Percentiles rank a stretch among this genome's conserved stretches.
phyloP scores from a whole-genome alignment of 2,797 vertebrate genomes.

The Arctocebus calabarensis region DNA sequence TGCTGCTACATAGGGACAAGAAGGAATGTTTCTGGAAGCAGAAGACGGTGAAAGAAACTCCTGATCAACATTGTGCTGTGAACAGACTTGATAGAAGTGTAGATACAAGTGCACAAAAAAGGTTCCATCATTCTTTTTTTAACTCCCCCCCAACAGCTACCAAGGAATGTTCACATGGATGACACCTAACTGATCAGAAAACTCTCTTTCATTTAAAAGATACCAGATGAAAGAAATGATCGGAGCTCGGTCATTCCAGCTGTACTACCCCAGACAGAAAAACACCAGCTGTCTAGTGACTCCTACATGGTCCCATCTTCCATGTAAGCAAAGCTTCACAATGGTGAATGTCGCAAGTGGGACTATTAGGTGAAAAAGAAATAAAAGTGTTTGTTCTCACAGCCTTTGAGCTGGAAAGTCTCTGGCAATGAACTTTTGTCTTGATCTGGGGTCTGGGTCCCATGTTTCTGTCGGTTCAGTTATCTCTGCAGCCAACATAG shows the following conservation, averaged over 20 bases:
- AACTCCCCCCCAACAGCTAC: neutral
- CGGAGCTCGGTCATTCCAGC: neutral
- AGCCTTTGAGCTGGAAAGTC: neutral
- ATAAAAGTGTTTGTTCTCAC: neutral
- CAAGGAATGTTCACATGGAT: too few species aligned
- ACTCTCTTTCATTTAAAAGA: neutral
- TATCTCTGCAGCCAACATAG: neutral
- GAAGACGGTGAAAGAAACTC: neutral
- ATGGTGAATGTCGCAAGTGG: neutral
- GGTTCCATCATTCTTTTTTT: neutral
- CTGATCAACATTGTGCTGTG: neutral
- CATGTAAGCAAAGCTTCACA: neutral
- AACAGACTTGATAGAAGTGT: neutral
- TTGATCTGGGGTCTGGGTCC: neutral
- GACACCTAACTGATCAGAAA: conserved; percentile 13
- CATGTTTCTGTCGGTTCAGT: neutral
- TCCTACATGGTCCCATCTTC: neutral
- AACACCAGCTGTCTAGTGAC: neutral
- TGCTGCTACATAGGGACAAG: neutral
- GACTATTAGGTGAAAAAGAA: conserved; percentile 6
- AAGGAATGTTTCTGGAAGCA: neutral
- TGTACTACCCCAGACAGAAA: neutral
- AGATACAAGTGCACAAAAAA: neutral
- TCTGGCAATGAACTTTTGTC: neutral
- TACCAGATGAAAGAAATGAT: neutral